A percentile compares a stretch with the other conserved stretches of the same genome.
Conservation (phyloP, 1,140 invertebrate genomes). For the Halictus rubicundus region DNA sequence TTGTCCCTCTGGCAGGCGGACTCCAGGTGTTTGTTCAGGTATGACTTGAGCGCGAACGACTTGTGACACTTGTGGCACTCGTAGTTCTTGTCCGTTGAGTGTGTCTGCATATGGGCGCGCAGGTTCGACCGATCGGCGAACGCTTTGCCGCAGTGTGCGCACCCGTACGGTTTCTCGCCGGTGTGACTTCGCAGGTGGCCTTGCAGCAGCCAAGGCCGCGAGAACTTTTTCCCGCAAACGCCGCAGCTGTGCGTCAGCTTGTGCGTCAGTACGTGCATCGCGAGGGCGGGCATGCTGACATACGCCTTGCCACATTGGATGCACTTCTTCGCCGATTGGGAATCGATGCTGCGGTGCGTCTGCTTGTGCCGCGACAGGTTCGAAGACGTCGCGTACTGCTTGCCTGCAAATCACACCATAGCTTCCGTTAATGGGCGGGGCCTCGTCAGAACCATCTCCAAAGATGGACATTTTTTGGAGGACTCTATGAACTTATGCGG, state of each 20-base stretch:
- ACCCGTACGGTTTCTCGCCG: constrained; percentile 98
- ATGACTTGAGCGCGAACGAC: constrained; percentile 97
- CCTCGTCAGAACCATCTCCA: too few species aligned
- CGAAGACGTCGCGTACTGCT: constrained; percentile 97
- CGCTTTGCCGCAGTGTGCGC: constrained; percentile 98
- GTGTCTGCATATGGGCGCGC: constrained; percentile 96
- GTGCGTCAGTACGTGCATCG: constrained; percentile 98
- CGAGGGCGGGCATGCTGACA: constrained; percentile 97
- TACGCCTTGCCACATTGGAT: constrained; percentile 97
- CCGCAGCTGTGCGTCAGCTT: constrained; percentile 94
- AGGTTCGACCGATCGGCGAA: constrained; percentile 98
- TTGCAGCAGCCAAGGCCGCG: constrained; percentile 94
- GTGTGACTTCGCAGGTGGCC: constrained; percentile 97
- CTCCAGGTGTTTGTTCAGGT: constrained; percentile 98
- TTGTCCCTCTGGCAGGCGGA: constrained; percentile 88
- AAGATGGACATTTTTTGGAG: too few species aligned
- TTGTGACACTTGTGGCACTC: constrained; percentile 94
- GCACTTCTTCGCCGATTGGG: constrained; percentile 95
- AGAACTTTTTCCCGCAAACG: constrained; percentile 96
- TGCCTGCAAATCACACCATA: constrained; percentile 73
- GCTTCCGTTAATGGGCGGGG: too few species aligned
- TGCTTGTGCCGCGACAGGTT: constrained; percentile 98
- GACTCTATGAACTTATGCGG: too few species aligned
- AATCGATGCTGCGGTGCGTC: constrained; percentile 96
- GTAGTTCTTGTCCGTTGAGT: constrained; percentile 94